A percentile compares a stretch with the other conserved stretches of the same genome.
phyloP scores from a whole-genome alignment of 2,888 invertebrate genomes.

The Meghimatium bilineatum region DNA sequence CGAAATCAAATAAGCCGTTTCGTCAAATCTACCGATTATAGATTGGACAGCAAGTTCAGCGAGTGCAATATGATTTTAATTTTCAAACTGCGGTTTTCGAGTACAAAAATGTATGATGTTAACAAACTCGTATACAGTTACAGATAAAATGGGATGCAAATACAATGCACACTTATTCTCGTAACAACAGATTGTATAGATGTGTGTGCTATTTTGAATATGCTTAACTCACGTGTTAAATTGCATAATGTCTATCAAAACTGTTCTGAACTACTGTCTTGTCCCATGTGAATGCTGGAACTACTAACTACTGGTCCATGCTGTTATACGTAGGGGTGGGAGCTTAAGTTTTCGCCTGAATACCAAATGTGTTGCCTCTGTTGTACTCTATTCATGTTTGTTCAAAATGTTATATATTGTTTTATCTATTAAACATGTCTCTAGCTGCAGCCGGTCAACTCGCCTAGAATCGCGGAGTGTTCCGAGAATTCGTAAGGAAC shows the following conservation, averaged over 20 bases:
- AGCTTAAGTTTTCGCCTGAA: no score
- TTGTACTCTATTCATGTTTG: no score
- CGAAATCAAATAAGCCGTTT: constrained; percentile 26
- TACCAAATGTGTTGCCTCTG: no score
- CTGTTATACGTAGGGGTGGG: no score
- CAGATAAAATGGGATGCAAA: not conserved
- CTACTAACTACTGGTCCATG: no score
- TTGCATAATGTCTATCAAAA: constrained; percentile 19
- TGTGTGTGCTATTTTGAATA: constrained; percentile 4
- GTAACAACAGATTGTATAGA: not conserved
- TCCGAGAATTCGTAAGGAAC: no score
- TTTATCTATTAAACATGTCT: no score
- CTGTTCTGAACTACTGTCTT: not conserved
- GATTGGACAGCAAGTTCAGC: not conserved
- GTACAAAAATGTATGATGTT: not conserved
- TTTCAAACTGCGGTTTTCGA: not conserved
- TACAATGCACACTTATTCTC: not conserved
- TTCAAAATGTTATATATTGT: no score
- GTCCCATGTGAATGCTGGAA: no score
- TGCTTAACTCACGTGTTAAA: constrained; percentile 21
- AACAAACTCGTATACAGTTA: not conserved
- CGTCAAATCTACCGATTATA: not conserved
- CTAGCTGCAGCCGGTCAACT: no score
- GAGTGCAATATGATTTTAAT: not conserved
- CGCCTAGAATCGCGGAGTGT: no score